Percentiles rank a stretch among this genome's conserved stretches.
phyloP scores from a whole-genome alignment of 30 jellyfish, hydroid and myxozoan genomes.

The Pseudorhiza aurosa region DNA sequence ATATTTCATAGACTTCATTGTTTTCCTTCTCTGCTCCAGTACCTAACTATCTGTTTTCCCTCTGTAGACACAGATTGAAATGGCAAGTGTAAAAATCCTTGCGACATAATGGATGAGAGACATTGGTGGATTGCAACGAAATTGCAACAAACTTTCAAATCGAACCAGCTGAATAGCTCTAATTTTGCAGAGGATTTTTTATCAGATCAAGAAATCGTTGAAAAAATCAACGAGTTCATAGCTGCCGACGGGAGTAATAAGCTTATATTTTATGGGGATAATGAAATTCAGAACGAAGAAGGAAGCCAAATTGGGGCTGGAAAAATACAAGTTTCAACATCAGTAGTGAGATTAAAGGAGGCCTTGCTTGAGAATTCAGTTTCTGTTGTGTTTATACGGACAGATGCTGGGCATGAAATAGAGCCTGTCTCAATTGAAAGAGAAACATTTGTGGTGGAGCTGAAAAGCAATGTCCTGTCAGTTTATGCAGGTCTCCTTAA shows the following conservation, averaged over 20 bases:
- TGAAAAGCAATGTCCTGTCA: slow-evolving; percentile 57
- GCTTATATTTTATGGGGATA: slow-evolving; percentile 47
- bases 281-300: slow-evolving; percentile 5
- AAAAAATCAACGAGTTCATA: slow-evolving; percentile 60
- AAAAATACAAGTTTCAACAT: slow-evolving; percentile 52
- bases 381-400: slow-evolving; percentile 51
- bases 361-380: slow-evolving; percentile 31
- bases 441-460: slow-evolving; percentile 71
- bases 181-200: slow-evolving; percentile 70
- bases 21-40: too few species aligned
- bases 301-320: slow-evolving; percentile 1
- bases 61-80: not conserved
- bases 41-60: not conserved
- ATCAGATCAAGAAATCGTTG: slow-evolving; percentile 64
- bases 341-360: slow-evolving; percentile 55
- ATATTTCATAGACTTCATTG: too few species aligned
- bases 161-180: slow-evolving; percentile 37
- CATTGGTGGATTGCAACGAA: slow-evolving; percentile 93
- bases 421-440: slow-evolving; percentile 67
- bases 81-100: not conserved
- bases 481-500: slow-evolving; percentile 44
- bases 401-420: slow-evolving; percentile 49
- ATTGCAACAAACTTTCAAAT: slow-evolving; percentile 67
- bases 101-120: slow-evolving; percentile 75
- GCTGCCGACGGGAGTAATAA: slow-evolving; percentile 48